A percentile compares a stretch with the other conserved stretches of the same genome.
phyloP scores from a whole-genome alignment of 2,113 vertebrate species.

The Haliaeetus leucogaster region DNA sequence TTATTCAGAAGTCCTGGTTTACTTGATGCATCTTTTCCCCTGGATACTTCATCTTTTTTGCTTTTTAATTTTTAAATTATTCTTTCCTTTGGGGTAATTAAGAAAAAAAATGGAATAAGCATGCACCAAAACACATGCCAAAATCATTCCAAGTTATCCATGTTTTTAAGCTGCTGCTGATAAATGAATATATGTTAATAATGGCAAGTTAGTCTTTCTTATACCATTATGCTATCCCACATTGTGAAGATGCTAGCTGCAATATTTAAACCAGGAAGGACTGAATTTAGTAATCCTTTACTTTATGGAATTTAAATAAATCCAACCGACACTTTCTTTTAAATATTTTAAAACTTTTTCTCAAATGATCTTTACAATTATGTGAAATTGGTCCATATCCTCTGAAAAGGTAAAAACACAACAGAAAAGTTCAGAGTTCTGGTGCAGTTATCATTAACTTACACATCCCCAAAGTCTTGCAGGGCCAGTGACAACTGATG shows the following conservation, averaged over 20 bases:
- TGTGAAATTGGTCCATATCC: background rate
- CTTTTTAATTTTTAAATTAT: constrained; percentile 28
- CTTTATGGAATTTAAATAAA: background rate
- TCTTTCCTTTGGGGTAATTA: background rate
- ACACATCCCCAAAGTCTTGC: background rate
- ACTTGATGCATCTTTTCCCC: background rate
- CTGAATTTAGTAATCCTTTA: background rate
- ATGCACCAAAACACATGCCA: background rate
- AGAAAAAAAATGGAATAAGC: constrained; percentile 25
- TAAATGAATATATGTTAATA: background rate
- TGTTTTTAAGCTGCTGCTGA: background rate
- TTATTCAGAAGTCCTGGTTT: background rate
- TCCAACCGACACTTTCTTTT: background rate
- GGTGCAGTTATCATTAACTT: background rate
- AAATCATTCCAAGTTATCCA: background rate
- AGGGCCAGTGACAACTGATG: background rate
- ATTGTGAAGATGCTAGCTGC: background rate
- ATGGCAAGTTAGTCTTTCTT: background rate
- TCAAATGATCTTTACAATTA: background rate
- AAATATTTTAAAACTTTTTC: background rate
- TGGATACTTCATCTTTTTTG: constrained; percentile 20
- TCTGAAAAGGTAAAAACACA: background rate
- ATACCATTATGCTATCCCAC: background rate
- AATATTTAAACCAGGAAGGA: background rate
- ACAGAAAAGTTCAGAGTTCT: background rate